Conservation (phyloP, 2,888 invertebrate genomes). For the Drosophila fulvimacula region DNA sequence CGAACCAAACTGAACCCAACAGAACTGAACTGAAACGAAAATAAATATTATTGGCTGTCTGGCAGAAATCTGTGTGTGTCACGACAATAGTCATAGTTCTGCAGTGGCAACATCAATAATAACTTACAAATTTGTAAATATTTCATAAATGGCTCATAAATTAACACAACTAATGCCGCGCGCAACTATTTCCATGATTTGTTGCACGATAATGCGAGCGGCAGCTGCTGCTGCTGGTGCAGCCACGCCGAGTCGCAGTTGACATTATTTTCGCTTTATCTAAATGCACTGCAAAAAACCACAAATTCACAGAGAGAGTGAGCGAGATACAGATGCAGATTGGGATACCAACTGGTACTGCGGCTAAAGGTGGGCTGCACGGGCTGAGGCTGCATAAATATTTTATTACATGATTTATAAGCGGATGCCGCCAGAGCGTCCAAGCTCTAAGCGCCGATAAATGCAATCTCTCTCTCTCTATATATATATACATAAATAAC, state of each 20-base stretch:
- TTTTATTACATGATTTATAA: conserved; percentile 77
- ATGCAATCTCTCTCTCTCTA: no score
- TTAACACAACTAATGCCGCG: conserved; percentile 78
- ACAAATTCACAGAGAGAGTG: not conserved
- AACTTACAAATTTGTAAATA: conserved; percentile 78
- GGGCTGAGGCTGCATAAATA: conserved; percentile 60
- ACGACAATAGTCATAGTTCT: conserved; percentile 21
- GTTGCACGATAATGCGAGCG: conserved; percentile 72
- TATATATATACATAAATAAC: conserved; percentile 21
- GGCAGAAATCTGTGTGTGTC: conserved; percentile 53
- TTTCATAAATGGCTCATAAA: conserved; percentile 80
- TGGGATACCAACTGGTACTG: conserved; percentile 1
- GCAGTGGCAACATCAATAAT: conserved; percentile 55
- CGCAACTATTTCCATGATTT: conserved; percentile 60
- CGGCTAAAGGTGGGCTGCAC: conserved; percentile 39
- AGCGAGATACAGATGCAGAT: conserved; percentile 6
- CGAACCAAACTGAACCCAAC: conserved; percentile 16
- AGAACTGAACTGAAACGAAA: conserved; percentile 16
- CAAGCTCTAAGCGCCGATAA: conserved; percentile 38
- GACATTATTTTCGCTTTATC: conserved; percentile 74
- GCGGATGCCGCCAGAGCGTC: conserved; percentile 49
- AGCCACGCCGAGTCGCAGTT: conserved; percentile 63
- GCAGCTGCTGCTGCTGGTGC: conserved; percentile 64
- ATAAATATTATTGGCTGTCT: conserved; percentile 45
- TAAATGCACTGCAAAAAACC: conserved; percentile 71